Evolutionary conservation across 2,888 invertebrate species (phyloP).

Genomic region (Drosophila emarginata): DNA sequence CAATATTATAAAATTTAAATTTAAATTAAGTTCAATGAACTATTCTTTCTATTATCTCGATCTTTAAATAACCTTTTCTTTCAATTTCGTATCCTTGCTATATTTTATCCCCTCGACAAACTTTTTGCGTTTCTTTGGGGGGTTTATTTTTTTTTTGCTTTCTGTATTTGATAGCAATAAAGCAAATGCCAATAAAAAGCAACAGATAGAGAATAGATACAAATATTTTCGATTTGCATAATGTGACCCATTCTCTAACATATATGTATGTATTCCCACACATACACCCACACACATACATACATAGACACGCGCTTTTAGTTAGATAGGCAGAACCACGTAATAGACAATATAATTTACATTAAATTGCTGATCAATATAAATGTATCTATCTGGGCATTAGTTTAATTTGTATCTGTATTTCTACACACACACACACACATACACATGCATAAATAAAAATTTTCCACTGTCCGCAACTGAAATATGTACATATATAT

Average conservation of each 20-base stretch:
- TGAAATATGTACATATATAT: conserved; percentile 60
- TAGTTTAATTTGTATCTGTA: conserved; percentile 69
- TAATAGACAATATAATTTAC: conserved; percentile 72
- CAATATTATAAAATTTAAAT: background rate
- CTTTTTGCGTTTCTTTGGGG: conserved; percentile 22
- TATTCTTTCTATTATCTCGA: background rate
- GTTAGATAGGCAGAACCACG: conserved; percentile 23
- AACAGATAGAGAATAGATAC: conserved; percentile 63
- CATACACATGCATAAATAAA: conserved; percentile 5
- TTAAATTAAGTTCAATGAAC: background rate
- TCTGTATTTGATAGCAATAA: conserved; percentile 46
- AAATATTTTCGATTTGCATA: conserved; percentile 63
- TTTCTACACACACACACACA: conserved; percentile 43
- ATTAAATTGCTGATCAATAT: conserved; percentile 77
- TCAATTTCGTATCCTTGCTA: background rate
- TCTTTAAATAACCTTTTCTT: background rate
- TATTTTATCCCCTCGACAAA: conserved; percentile 2
- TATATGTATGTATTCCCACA: conserved; percentile 2
- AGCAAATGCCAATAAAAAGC: conserved; percentile 71
- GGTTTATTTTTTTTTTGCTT: background rate
- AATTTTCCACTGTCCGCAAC: conserved; percentile 42
- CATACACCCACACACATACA: conserved; percentile 16
- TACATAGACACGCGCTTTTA: conserved; percentile 9
- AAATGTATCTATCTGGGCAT: conserved; percentile 70
- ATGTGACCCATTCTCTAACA: conserved; percentile 42